These are phyloP conservation scores for Macrophya annulata DNA, from an alignment of 2,888 invertebrate genomes.

Conservation along the genomic window DNA sequence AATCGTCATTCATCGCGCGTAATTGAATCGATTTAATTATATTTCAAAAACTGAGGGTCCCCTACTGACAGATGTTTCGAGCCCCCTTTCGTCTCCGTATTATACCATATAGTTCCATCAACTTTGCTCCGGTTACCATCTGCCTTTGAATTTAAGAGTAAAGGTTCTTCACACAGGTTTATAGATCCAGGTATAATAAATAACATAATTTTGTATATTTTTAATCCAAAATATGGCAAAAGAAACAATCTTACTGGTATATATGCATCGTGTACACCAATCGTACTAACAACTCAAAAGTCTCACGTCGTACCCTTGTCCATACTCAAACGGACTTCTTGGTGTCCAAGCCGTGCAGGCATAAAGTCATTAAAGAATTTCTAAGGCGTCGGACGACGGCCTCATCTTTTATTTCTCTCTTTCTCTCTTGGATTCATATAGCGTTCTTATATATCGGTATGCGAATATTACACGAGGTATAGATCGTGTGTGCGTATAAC, in stretches of 20 bases:
- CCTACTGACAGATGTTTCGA: slow-evolving; percentile 26
- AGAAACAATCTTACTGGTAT: not conserved
- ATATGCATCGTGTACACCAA: too few relatives aligned
- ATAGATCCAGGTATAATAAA: not conserved
- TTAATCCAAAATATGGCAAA: not conserved
- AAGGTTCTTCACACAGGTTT: not conserved
- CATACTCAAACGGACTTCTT: slow-evolving; percentile 64
- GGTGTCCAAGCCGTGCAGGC: slow-evolving; percentile 64
- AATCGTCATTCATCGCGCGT: not conserved
- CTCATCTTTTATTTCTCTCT: slow-evolving; percentile 59
- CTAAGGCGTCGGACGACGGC: slow-evolving; percentile 76
- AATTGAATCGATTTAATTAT: slow-evolving; percentile 15
- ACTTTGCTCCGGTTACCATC: slow-evolving; percentile 14
- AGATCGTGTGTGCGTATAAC: not conserved
- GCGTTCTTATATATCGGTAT: not conserved
- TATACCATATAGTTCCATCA: not conserved
- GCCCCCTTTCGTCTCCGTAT: not conserved
- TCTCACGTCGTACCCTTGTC: not conserved
- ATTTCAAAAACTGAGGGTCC: not conserved
- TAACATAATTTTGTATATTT: not conserved
- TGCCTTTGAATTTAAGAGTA: not conserved
- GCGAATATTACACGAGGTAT: not conserved
- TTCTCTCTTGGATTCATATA: slow-evolving; percentile 17
- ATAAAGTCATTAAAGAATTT: slow-evolving; percentile 75
- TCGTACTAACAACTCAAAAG: not conserved